Conservation (phyloP, 2,113 vertebrate species). For the Chionomys nivalis region DNA sequence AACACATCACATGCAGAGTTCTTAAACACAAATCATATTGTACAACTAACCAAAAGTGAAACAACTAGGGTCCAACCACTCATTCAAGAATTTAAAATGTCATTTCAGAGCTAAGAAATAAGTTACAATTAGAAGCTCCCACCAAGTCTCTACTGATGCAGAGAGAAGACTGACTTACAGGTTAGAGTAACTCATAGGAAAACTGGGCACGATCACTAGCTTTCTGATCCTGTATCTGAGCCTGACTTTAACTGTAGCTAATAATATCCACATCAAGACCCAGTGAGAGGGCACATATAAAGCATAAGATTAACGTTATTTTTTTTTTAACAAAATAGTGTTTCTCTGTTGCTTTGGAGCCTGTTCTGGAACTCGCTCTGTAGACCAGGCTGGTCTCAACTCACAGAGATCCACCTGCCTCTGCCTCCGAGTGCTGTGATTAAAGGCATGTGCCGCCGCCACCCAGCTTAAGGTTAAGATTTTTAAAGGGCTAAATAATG, state of each 20-base stretch:
- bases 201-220: too few species aligned
- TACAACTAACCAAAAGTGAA: background rate
- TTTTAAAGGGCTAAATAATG: background rate
- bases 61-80: background rate
- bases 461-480: background rate
- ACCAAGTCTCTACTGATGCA: background rate
- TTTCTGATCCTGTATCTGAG: background rate
- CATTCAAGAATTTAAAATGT: constrained; percentile 1
- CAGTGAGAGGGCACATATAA: background rate
- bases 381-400: too few species aligned
- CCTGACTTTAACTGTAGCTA: background rate
- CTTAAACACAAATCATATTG: background rate
- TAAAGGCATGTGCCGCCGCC: too few species aligned
- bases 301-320: background rate
- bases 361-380: too few species aligned
- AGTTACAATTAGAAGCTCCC: background rate
- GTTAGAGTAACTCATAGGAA: background rate
- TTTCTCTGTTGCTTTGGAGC: too few species aligned
- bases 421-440: too few species aligned
- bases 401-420: too few species aligned
- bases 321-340: too few species aligned
- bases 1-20: background rate
- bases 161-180: background rate
- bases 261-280: background rate
- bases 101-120: background rate